Evolutionary conservation across 2,888 invertebrate genomes (phyloP).

Genomic region (Anticlea derivata): DNA sequence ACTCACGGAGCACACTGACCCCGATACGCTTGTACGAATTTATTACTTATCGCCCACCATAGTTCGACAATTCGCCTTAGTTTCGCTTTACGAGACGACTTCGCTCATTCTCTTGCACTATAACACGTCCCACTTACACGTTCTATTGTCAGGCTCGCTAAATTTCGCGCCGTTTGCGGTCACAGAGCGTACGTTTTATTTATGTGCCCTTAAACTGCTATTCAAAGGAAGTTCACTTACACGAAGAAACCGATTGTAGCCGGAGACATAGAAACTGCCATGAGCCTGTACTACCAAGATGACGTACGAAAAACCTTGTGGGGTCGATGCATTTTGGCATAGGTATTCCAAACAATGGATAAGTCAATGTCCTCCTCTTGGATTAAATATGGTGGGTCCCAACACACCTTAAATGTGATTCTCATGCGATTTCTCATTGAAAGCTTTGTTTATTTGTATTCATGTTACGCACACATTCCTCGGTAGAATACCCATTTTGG

Average conservation of each 20-base stretch:
- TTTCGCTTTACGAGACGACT: conserved; percentile 25
- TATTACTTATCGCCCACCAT: conserved; percentile 50
- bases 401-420: conserved; percentile 52
- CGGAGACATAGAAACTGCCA: conserved; percentile 1
- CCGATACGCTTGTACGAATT: conserved; percentile 60
- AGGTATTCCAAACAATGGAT: conserved; percentile 44
- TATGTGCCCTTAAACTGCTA: conserved; percentile 8
- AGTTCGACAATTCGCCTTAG: conserved; percentile 38
- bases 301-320: conserved; percentile 16
- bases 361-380: conserved; percentile 58
- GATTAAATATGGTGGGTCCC: conserved; percentile 31
- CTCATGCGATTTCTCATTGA: conserved; percentile 53
- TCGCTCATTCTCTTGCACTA: conserved; percentile 14
- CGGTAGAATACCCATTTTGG: conserved; percentile 10
- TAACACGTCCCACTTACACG: conserved; percentile 11
- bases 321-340: conserved; percentile 34
- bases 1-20: conserved; percentile 71
- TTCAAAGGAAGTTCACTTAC: conserved; percentile 22
- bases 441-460: conserved; percentile 46
- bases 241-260: conserved; percentile 17
- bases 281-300: conserved; percentile 16
- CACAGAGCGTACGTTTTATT: conserved; percentile 3
- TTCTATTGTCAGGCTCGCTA: conserved; percentile 8
- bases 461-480: conserved; percentile 24
- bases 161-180: conserved; percentile 11